Evolutionary conservation across 2,888 invertebrate species (phyloP), one percentile per base, ranked within the genome.

Genomic region (Steinernema scapterisci): DNA sequence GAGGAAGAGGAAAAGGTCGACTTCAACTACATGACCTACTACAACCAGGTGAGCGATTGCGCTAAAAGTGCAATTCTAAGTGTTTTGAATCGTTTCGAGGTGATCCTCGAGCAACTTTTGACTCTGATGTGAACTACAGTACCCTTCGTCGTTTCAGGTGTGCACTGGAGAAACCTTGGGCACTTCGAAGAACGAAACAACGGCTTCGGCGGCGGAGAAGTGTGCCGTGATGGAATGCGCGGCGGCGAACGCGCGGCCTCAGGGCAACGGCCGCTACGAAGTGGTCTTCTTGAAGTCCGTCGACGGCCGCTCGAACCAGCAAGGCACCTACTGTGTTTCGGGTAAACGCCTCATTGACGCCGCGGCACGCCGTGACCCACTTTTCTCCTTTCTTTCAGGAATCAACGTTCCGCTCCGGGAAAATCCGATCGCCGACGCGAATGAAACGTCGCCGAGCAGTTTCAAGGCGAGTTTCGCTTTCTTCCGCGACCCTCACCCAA

Each of bases 211-310:
- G 27, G 71, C 76, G 21, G 76, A 76, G 27, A 73, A 73, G 63
- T 76, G 76, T 51, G 71, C 76, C 6, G 70, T 71, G 31, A 71
- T 76, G 9, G 72, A 76, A 19, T 76, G 76, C 52, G 71, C 73
- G 76, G 75, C 75, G n/a, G 75, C 75, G 21, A 75, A 75, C 73
- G 75, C 75, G 38, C 70, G 75, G 9, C 70, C 75, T 21, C 70
- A 70, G 16, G 75, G 75, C 38, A 73, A 71, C 54, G 75, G 75
- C 27, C 52, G 56, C 52, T 75, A 75, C 71, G 75, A 75, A 45
- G 72, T 76, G 71, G 72, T 76, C 31, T 76, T 63, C 73, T 63
- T 76, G 7, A 44, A 43, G 13, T 54, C 73, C 9, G 76, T 76
- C 13, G 48, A 54, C 63, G 46, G 45, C 25, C 73, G 76, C 21